Conservation (phyloP, 1,140 invertebrate genomes). For the Tetraneura akinire region DNA sequence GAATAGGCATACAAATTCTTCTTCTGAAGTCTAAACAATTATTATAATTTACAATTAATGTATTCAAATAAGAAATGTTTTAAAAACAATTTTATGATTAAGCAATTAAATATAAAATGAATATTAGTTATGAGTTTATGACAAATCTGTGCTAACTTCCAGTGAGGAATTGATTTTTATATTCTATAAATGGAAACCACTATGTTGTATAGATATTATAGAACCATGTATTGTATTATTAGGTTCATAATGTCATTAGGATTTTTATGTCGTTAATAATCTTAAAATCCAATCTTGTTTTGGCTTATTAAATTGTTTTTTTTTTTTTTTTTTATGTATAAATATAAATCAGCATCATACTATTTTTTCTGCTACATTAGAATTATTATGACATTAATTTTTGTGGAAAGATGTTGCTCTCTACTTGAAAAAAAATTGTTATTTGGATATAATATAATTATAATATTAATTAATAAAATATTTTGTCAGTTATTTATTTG, state of each 20-base stretch:
- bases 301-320: slow-evolving; percentile 26
- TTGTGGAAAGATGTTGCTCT: slow-evolving; percentile 26
- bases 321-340: slow-evolving; percentile 38
- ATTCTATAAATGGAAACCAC: slow-evolving; percentile 28
- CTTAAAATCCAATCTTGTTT: slow-evolving; percentile 21
- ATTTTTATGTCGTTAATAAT: slow-evolving; percentile 43
- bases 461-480: slow-evolving; percentile 44
- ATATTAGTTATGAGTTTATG: too few relatives aligned
- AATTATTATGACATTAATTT: slow-evolving; percentile 31
- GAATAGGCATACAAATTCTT: too few relatives aligned
- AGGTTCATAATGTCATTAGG: slow-evolving; percentile 39
- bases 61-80: too few relatives aligned
- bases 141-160: too few relatives aligned
- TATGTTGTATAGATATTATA: slow-evolving; percentile 12
- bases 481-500: slow-evolving; percentile 31
- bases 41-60: too few relatives aligned
- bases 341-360: slow-evolving; percentile 40
- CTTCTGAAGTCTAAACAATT: too few relatives aligned
- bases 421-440: slow-evolving; percentile 39
- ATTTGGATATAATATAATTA: slow-evolving; percentile 48
- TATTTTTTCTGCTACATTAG: slow-evolving; percentile 44
- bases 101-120: too few relatives aligned
- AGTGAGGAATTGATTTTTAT: too few relatives aligned
- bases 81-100: too few relatives aligned
- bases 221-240: slow-evolving; percentile 20